Evolutionary conservation across 2,113 vertebrate species (phyloP), one percentile per base, ranked within the genome.

Genomic region (Callopanchax toddi): DNA sequence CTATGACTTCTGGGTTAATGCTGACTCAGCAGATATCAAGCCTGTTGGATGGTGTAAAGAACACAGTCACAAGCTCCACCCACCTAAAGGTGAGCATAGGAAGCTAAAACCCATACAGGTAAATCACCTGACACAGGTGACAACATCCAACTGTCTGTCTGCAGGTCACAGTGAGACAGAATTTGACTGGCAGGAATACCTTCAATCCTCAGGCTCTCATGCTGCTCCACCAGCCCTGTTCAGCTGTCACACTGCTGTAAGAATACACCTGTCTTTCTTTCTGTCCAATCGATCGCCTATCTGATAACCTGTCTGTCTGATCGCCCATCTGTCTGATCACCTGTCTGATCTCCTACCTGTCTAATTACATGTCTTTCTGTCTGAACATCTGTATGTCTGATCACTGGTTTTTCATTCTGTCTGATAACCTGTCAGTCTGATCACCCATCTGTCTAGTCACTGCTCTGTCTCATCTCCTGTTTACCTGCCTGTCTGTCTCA

Each of bases 1-100:
- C 82, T 93, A 93, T 82, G 90, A 93, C 82, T 93, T 93, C 79
- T 93, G 92, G 92, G 87, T 89, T 46, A 93, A 93, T 2, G 81
- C 88, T 0, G 90, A 93, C 63, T 91, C 92, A 4, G 59, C 85
- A 1, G 76, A 90, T 56, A 91, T 93, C 57, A 74, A 71, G 60
- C 86, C 85, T 0, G 63, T 75, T 2, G 91, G 91, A 32, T 93
- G 92, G 92, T 92, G 91, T 60, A 74, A 81, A 44, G 82, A 73
- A 7, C 80, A 86, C 37, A 79, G 77, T 18, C 92, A 77, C 76
- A 92, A 86, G 55, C 90, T 93, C 68, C 88, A 93, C 63, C 92
- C 90, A 23, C 92, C 92, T 1, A 93, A 92, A 91, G 90, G 92
- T 93, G 53, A 77, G 17, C 9, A 67, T 6, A 76, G 9, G 16